A percentile compares a stretch with the other conserved stretches of the same genome.
Evolutionary conservation across 2,888 invertebrate genomes (phyloP).

Genomic region (Syritta pipiens): DNA sequence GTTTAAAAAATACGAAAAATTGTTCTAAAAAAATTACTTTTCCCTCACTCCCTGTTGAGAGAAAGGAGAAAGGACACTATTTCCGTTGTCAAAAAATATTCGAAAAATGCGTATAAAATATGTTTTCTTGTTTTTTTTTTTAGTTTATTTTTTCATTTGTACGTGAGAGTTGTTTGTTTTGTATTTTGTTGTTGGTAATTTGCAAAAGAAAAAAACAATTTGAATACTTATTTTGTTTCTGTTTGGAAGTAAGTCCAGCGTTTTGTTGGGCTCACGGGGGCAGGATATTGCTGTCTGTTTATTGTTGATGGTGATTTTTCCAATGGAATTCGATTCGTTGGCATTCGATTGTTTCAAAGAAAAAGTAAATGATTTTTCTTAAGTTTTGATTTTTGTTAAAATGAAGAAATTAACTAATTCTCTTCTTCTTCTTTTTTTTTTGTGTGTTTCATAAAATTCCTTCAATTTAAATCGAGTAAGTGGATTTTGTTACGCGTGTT

Average conservation of each 20-base stretch:
- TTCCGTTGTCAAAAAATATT: constrained; percentile 38
- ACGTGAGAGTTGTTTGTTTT: constrained; percentile 62
- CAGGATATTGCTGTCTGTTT: constrained; percentile 50
- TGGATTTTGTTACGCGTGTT: constrained; percentile 61
- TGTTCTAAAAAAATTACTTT: constrained; percentile 47
- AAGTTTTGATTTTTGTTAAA: neutral
- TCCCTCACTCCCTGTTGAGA: constrained; percentile 17
- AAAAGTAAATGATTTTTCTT: constrained; percentile 18
- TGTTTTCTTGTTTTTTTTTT: constrained; percentile 31
- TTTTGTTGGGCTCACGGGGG: constrained; percentile 58
- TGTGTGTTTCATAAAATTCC: constrained; percentile 21
- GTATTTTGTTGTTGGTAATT: constrained; percentile 41
- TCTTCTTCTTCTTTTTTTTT: constrained; percentile 11
- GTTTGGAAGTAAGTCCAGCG: constrained; percentile 58
- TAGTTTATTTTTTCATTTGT: constrained; percentile 67
- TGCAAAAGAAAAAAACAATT: constrained; percentile 13
- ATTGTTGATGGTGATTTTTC: constrained; percentile 25
- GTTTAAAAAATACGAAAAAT: constrained; percentile 58
- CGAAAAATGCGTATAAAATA: constrained; percentile 62
- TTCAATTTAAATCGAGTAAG: constrained; percentile 26
- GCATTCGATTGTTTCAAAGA: neutral
- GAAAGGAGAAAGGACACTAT: too few species aligned
- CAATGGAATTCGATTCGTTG: constrained; percentile 42
- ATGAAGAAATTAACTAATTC: constrained; percentile 30
- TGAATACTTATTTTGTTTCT: constrained; percentile 47